Evolutionary conservation across 2,113 vertebrate genomes (phyloP), one percentile per base, ranked within the genome.

Genomic region (Cyanoramphus novaezelandiae): DNA sequence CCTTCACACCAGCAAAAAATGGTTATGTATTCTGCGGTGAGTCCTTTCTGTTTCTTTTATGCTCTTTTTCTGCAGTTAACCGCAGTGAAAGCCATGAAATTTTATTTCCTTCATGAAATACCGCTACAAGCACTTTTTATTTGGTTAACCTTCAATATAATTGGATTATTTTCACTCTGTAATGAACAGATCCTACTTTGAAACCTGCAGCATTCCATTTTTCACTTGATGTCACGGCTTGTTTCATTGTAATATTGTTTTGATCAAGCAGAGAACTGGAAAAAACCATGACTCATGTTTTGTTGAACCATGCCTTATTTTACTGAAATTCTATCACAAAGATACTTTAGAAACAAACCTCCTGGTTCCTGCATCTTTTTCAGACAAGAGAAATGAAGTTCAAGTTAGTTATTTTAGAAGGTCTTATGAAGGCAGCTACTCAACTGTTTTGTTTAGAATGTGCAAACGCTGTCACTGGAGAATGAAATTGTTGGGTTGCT

Each of bases 21-120:
- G 96, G 95, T 98, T 90, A 97, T 98, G 93, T 99, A 99, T 96
- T 98, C 98, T 53, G 97, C 97, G 47, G 98, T 99, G 93, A 98
- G 98, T 98, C 49, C 41, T 80, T 76, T 67, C 62, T 46, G 20
- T 43, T 96, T 57, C 33, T 70, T 80, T 60, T 65, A 43, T 11
- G 25, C 13, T 82, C 69, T 17, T 33, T 53, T 95, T 90, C 77
- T 88, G 35, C 13, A 59, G 44, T 49, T 79, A 77, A 82, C 89
- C 43, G 20, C 37, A 74, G 8, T 49, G 49, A 85, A 77, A 92
- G 29, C n/a, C 17, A 35, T 4, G 35, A 75, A 88, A 57, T 43
- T 57, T 60, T 53, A 69, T 76, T 91, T 65, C 37, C 46, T 62
- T 35, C 44, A 80, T 52, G 20, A 88, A 94, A 86, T 46, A 86